Base-by-base conservation (phyloP, 2,888 invertebrate genomes). In the Agriotes lineatus region DNA sequence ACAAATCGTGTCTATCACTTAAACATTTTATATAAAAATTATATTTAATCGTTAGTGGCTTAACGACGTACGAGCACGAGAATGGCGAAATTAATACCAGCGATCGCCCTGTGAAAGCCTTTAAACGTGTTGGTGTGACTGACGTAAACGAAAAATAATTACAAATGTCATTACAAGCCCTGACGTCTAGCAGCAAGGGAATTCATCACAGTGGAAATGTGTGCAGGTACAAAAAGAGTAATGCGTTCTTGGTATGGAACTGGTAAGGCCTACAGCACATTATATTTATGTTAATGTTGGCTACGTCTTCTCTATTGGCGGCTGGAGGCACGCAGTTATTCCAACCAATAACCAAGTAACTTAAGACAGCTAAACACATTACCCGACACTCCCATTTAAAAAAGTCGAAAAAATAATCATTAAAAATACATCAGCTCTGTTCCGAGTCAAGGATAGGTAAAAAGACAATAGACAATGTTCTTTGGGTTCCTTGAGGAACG, bases 331-430 rank as follows among this genome's bases (percentile, higher is more conserved):
- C 66, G 67, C 72, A 64, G 68, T 70, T 69, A 72, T 69, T 72
- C 71, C 73, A 65, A 75, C 77, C 77, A 77, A 77, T 77, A 74
- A 69, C 71, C 70, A 71, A 57, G 70, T 65, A 65, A 71, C 59
- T 65, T 61, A 59, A 61, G 64, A 66, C 57, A 69, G 52, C 65
- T 69, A 68, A 69, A 56, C 52, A 57, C 35, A 68, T 68, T 64
- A 59, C 60, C 57, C 30, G 70, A 70, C 75, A 73, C 76, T 67
- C 76, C 76, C 73, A 72, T 73, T 70, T 42, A 42, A 42, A 42
- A 42, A 42, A 42, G 16, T 42, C 42, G 1, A 60, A 65, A 72
- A 69, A 70, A 70, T 64, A 44, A 65, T 74, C 74, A 74, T 74
- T 74, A 74, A 74, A 74, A 74, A 74, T 74, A 73, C 74, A 74